A percentile compares a stretch with the other conserved stretches of the same genome.
These are phyloP conservation scores for Sacculina carcini DNA, from an alignment of 2,888 invertebrate genomes.

Conservation along the genomic window DNA sequence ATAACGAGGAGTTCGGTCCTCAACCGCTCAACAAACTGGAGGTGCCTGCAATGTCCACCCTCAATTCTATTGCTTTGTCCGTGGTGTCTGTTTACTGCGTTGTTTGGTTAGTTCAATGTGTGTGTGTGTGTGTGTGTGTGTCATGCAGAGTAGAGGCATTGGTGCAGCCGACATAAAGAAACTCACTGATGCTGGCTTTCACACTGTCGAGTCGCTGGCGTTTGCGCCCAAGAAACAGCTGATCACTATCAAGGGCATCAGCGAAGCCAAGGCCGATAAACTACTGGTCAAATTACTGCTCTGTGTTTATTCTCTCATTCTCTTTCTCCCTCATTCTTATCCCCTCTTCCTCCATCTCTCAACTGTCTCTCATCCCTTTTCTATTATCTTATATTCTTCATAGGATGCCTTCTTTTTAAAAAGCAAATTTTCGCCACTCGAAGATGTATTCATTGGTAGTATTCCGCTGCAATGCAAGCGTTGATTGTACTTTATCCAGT, in stretches of 20 bases:
- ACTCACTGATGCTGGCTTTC: slow-evolving; percentile 68
- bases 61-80: not conserved
- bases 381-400: too few relatives aligned
- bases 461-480: not conserved
- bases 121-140: too few relatives aligned
- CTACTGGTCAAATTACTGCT: slow-evolving; percentile 18
- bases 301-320: not conserved
- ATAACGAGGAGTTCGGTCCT: slow-evolving; percentile 7
- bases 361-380: too few relatives aligned
- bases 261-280: slow-evolving; percentile 56
- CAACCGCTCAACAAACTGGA: slow-evolving; percentile 2
- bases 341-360: too few relatives aligned
- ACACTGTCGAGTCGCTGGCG: slow-evolving; percentile 84
- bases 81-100: not conserved
- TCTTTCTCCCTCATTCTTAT: not conserved
- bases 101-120: slow-evolving; percentile 4
- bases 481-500: not conserved
- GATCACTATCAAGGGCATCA: slow-evolving; percentile 71
- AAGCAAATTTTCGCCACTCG: too few relatives aligned
- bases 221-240: slow-evolving; percentile 80
- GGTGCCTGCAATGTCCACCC: too few relatives aligned
- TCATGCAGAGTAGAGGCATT: slow-evolving; percentile 58
- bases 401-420: too few relatives aligned
- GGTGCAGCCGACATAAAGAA: slow-evolving; percentile 72
- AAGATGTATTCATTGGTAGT: too few relatives aligned